A percentile compares a stretch with the other conserved stretches of the same genome.
These are phyloP conservation scores for Lophochroa leadbeateri DNA, from an alignment of 2,113 vertebrate genomes.

Conservation along the genomic window DNA sequence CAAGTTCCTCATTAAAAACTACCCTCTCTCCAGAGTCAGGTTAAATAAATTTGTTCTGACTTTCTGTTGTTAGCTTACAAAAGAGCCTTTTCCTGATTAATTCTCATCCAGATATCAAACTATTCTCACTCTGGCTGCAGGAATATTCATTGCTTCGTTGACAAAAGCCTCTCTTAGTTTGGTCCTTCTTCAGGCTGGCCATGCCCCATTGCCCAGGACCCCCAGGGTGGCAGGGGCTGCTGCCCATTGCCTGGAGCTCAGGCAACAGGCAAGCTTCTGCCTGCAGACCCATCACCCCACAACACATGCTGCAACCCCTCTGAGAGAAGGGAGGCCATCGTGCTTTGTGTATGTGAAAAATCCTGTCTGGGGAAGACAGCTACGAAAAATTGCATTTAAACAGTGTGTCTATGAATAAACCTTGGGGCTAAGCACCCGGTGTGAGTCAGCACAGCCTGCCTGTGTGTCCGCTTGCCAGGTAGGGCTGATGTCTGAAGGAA, in stretches of 20 bases:
- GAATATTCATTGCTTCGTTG: background rate
- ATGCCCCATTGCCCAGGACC: accelerated
- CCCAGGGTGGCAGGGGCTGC: accelerated
- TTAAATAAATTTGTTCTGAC: background rate
- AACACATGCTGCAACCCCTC: accelerated
- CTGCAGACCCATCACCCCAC: accelerated
- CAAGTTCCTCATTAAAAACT: background rate
- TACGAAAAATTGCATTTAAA: background rate
- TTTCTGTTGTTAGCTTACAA: background rate
- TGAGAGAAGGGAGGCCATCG: accelerated
- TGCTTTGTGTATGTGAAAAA: background rate
- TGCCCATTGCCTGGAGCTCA: accelerated
- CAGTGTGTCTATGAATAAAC: background rate
- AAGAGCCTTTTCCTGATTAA: background rate
- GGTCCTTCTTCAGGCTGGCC: background rate
- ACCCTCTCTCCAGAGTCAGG: background rate
- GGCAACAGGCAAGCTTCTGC: background rate
- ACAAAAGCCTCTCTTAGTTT: accelerated
- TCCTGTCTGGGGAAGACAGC: background rate
- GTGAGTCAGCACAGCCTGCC: background rate
- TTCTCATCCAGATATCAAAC: background rate
- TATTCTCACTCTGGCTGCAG: background rate
- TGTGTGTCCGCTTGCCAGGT: background rate
- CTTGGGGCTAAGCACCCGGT: background rate
- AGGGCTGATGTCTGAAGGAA: background rate